Evolutionary conservation across 2,888 invertebrate genomes (phyloP), one percentile per base, ranked within the genome.

Genomic region (Lacanobia oleracea): DNA sequence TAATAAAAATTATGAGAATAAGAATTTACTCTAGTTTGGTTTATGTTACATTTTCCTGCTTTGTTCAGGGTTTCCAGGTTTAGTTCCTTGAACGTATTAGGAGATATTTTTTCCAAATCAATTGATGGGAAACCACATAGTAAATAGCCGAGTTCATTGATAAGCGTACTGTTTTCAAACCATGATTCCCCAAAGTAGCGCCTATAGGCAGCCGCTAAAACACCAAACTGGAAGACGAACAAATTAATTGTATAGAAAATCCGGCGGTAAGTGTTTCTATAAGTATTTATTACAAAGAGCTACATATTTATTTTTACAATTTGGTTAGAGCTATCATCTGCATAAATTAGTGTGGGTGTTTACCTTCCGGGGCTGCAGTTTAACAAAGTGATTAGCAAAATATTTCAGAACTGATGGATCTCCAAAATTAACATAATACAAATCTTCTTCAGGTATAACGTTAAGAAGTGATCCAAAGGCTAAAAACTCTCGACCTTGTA

Each of bases 341-440:
- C 1, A 18, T 27, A 40, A 12, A 27, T 21, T 18, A 18, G 18
- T 10, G 48, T 37, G 18, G 54, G 50, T 4, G 54, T 53, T 56
- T 54, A 95, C 95, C 93, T 95, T 95, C 1, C 96, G 91, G 67
- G 89, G 91, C n/a, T 88, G 84, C 59, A 95, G 84, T 8, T 89
- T 87, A 14, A 92, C 67, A 68, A 88, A 75, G 65, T 88, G 70
- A 68, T 86, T 90, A 0, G 95, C 86, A 84, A 96, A 96, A 86
- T 89, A 94, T 66, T 88, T 91, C 16, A 93, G 85, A 2, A 96
- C 95, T 7, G 93, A 92, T 53, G 91, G 86, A 77, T 95, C 94
- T 33, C 94, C 95, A 85, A 96, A 95, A 86, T 96, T 95, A 2
- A 89, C 90, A 74, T 94, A 93, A 75, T 94, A 96, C 45, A 96